Conservation (phyloP, 2,797 vertebrate species). For the Cichlasoma orientale region DNA sequence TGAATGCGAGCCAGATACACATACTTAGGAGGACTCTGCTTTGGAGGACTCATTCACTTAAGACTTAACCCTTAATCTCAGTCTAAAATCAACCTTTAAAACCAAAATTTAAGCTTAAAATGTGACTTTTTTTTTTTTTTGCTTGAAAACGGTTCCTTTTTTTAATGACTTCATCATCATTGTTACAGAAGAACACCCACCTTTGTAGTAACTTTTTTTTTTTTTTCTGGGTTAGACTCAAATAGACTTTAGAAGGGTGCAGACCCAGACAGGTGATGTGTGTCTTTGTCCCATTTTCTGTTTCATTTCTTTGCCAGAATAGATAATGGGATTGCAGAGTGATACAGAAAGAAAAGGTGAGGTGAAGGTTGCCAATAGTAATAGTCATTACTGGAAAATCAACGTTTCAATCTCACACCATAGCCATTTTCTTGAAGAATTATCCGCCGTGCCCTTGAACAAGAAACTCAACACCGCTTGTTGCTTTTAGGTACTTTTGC, state of each 20-base stretch:
- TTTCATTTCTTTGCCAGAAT: not conserved
- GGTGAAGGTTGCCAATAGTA: conserved; percentile 10
- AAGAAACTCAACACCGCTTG: conserved; percentile 9
- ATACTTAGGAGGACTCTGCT: not conserved
- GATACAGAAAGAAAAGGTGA: conserved; percentile 13
- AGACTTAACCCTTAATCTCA: not conserved
- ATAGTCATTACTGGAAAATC: conserved; percentile 35
- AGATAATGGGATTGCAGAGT: not conserved
- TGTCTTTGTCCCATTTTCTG: not conserved
- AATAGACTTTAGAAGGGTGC: not conserved
- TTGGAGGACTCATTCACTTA: not conserved
- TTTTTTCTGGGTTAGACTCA: not conserved
- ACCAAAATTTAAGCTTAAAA: not conserved
- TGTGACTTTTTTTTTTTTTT: not conserved
- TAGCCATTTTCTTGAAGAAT: conserved; percentile 5
- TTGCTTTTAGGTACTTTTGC: not conserved
- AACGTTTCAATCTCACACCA: conserved; percentile 27
- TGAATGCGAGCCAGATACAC: not conserved
- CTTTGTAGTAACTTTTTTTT: not conserved
- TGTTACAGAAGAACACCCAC: not conserved
- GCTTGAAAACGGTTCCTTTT: not conserved
- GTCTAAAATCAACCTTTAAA: not conserved
- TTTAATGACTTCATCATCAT: not conserved
- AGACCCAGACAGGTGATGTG: not conserved
- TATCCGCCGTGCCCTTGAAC: conserved; percentile 16